phyloP scores from a whole-genome alignment of 2,888 invertebrate species.

The Drosophila lacicola region DNA sequence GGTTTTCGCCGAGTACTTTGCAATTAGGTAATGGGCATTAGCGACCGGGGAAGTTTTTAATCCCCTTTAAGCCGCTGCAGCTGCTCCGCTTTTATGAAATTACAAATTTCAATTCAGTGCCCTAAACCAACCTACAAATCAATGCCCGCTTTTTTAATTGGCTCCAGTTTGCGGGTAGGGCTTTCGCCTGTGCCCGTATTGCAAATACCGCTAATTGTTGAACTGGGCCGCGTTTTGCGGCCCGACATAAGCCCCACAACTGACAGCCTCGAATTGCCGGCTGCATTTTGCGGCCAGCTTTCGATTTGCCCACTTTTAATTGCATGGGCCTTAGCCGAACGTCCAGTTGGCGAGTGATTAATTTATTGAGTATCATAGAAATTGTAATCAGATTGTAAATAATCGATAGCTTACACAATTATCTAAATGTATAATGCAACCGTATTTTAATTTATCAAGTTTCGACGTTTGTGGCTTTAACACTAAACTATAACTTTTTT shows the following conservation, averaged over 20 bases:
- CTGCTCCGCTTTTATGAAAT: slow-evolving; percentile 63
- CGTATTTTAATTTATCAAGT: not conserved
- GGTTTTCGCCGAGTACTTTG: slow-evolving; percentile 30
- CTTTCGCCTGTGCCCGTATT: slow-evolving; percentile 2
- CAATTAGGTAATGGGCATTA: slow-evolving; percentile 67
- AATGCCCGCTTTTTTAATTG: slow-evolving; percentile 60
- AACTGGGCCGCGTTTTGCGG: slow-evolving; percentile 43
- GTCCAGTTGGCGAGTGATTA: not conserved
- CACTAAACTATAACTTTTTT: not conserved
- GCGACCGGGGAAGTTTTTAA: slow-evolving; percentile 60
- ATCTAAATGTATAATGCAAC: no score
- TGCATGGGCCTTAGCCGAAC: slow-evolving; percentile 27
- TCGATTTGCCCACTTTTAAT: slow-evolving; percentile 40
- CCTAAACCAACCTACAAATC: slow-evolving; percentile 43
- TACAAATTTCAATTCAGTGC: slow-evolving; percentile 52
- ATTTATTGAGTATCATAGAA: not conserved
- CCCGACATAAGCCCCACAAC: slow-evolving; percentile 35
- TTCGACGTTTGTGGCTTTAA: not conserved
- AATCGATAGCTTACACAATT: no score
- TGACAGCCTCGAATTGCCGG: slow-evolving; percentile 50
- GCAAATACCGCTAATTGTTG: slow-evolving; percentile 57
- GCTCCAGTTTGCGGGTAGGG: slow-evolving; percentile 17
- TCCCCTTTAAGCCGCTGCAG: slow-evolving; percentile 67
- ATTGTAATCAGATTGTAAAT: no score
- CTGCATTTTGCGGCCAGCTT: slow-evolving; percentile 64